phyloP scores from a whole-genome alignment of 2,113 vertebrate species.

The Cavia porcellus region DNA sequence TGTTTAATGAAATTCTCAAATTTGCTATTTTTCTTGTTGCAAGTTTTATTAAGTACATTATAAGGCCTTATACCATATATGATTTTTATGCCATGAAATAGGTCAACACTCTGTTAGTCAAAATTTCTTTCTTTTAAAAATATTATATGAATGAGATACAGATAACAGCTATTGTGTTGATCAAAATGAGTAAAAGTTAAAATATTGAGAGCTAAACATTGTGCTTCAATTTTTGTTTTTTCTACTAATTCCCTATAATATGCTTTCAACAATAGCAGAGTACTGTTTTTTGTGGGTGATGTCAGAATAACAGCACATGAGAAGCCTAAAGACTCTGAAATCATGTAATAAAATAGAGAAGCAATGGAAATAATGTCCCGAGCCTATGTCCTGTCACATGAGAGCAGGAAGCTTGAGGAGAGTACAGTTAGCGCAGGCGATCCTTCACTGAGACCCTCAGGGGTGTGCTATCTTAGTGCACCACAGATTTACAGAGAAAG shows the following conservation, averaged over 20 bases:
- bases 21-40: not conserved
- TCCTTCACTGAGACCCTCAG: no score
- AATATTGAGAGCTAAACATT: not conserved
- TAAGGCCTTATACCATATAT: not conserved
- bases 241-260: not conserved
- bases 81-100: not conserved
- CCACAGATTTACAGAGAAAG: not conserved
- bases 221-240: not conserved
- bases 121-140: not conserved
- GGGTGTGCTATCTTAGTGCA: not conserved
- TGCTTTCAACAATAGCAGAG: not conserved
- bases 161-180: not conserved
- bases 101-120: not conserved
- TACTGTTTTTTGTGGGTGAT: not conserved
- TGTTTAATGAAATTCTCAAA: not conserved
- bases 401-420: not conserved
- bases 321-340: not conserved
- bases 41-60: not conserved
- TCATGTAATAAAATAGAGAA: not conserved
- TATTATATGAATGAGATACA: not conserved
- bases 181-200: not conserved
- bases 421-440: accelerated
- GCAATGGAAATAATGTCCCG: not conserved
- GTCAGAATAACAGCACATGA: not conserved
- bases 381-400: accelerated